These are phyloP conservation scores for Chymomyza procnemis DNA, from an alignment of 2,888 invertebrate species.

Conservation along the genomic window DNA sequence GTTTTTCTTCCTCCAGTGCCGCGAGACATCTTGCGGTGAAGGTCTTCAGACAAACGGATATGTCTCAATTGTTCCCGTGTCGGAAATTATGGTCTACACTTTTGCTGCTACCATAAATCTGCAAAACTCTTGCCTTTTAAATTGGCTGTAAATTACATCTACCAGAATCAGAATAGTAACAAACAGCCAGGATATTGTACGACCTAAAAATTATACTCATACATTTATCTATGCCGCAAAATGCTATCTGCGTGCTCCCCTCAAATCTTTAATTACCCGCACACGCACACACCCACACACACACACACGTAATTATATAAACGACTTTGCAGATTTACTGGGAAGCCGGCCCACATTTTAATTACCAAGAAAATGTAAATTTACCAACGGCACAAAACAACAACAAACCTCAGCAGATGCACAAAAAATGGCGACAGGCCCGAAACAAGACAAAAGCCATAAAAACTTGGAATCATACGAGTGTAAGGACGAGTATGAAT, in stretches of 20 bases:
- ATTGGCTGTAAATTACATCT: slow-evolving; percentile 3
- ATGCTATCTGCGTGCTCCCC: slow-evolving; percentile 5
- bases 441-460: slow-evolving; percentile 36
- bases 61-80: no score
- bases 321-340: slow-evolving; percentile 41
- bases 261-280: slow-evolving; percentile 51
- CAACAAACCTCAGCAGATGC: slow-evolving; percentile 43
- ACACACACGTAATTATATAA: slow-evolving; percentile 71
- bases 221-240: slow-evolving; percentile 42
- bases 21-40: no score
- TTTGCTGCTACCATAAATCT: no score
- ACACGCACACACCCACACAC: slow-evolving; percentile 52
- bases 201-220: slow-evolving; percentile 33
- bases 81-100: no score
- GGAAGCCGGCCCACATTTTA: slow-evolving; percentile 57
- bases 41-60: no score
- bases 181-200: background rate
- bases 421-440: slow-evolving; percentile 18
- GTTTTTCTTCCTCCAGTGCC: no score
- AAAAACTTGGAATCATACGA: slow-evolving; percentile 28
- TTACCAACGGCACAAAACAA: slow-evolving; percentile 62
- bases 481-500: background rate
- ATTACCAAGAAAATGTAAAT: slow-evolving; percentile 73
- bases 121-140: background rate
- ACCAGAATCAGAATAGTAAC: slow-evolving; percentile 4